These are phyloP conservation scores for Hedya salicella DNA, from an alignment of 2,888 invertebrate species.

Conservation along the genomic window DNA sequence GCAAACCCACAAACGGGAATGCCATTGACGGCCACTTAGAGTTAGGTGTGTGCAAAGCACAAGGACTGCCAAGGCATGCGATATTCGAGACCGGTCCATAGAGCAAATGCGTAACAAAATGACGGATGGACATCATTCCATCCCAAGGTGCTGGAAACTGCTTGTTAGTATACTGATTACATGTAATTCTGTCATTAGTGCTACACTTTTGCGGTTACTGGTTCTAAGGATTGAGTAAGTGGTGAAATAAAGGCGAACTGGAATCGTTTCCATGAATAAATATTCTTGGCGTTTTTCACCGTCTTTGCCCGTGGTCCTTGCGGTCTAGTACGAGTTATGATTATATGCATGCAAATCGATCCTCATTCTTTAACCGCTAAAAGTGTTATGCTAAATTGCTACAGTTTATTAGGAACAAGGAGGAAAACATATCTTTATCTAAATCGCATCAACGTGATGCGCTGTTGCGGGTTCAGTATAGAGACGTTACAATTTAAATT, in stretches of 20 bases:
- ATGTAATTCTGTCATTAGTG: slow-evolving; percentile 34
- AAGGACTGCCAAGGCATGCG: too few species aligned
- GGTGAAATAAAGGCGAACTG: slow-evolving; percentile 28
- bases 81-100: slow-evolving; percentile 1
- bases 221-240: slow-evolving; percentile 30
- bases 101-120: not conserved
- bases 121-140: slow-evolving; percentile 21
- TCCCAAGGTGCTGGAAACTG: slow-evolving; percentile 25
- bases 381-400: slow-evolving; percentile 5
- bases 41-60: too few species aligned
- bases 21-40: too few species aligned
- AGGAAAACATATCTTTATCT: too few species aligned
- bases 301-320: not conserved
- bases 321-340: slow-evolving; percentile 28
- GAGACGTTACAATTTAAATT: too few species aligned
- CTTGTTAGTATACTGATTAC: slow-evolving; percentile 31
- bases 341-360: slow-evolving; percentile 19
- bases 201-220: slow-evolving; percentile 21
- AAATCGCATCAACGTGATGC: too few species aligned
- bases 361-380: not conserved
- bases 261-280: slow-evolving; percentile 29
- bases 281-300: slow-evolving; percentile 5
- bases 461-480: too few species aligned
- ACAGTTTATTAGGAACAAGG: too few species aligned
- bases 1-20: too few species aligned